Percentiles rank a stretch among this genome's conserved stretches.
These are phyloP conservation scores for Elanus axillaris DNA, from an alignment of 2,113 vertebrate species.

Conservation along the genomic window DNA sequence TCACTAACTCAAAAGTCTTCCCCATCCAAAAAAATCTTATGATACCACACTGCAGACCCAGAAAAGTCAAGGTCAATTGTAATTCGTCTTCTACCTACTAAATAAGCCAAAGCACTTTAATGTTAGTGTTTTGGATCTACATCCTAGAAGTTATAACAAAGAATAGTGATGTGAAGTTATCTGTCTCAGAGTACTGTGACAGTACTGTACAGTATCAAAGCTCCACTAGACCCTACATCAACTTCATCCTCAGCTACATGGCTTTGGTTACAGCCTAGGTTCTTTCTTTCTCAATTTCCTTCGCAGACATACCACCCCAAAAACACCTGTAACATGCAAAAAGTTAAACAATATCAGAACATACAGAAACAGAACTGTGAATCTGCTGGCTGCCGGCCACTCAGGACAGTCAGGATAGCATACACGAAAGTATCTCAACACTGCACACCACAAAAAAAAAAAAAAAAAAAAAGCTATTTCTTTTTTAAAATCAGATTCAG, in stretches of 20 bases:
- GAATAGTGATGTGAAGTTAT: not conserved
- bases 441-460: too few species aligned
- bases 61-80: not conserved
- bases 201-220: not conserved
- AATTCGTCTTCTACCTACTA: not conserved
- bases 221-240: not conserved
- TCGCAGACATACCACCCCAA: not conserved
- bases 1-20: not conserved
- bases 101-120: not conserved
- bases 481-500: not conserved
- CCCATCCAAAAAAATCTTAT: not conserved
- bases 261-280: not conserved
- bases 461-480: not conserved
- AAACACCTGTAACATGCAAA: not conserved
- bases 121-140: not conserved
- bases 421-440: not conserved
- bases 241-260: not conserved
- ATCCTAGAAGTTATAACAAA: not conserved
- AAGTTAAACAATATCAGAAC: not conserved
- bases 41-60: not conserved
- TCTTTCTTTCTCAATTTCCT: not conserved
- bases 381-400: not conserved
- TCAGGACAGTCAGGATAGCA: not conserved
- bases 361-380: not conserved
- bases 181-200: not conserved